Evolutionary conservation across 2,888 invertebrate species (phyloP).

Genomic region (Apoderus coryli): DNA sequence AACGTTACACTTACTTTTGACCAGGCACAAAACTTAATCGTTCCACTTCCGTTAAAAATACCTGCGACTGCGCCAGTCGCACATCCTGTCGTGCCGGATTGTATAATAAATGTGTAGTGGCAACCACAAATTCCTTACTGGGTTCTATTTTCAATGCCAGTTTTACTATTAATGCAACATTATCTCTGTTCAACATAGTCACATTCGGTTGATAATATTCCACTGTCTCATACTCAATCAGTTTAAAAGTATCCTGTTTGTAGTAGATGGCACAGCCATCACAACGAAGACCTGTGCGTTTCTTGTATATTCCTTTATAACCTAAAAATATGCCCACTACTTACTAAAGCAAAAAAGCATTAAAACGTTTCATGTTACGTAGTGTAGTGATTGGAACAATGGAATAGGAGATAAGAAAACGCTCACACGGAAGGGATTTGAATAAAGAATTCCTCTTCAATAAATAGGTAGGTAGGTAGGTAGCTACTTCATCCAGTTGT

Average conservation of each 20-base stretch:
- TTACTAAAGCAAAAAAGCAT: too few relatives aligned
- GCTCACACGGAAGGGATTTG: too few relatives aligned
- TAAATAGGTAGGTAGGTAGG: too few relatives aligned
- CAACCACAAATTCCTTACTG: slow-evolving; percentile 51
- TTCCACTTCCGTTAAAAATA: slow-evolving; percentile 75
- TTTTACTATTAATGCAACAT: slow-evolving; percentile 71
- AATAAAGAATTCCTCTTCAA: too few relatives aligned
- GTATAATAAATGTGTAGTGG: slow-evolving; percentile 89
- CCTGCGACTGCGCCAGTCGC: slow-evolving; percentile 72
- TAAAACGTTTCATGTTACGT: too few relatives aligned
- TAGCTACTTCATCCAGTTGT: too few relatives aligned
- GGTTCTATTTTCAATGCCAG: slow-evolving; percentile 41
- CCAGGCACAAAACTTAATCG: slow-evolving; percentile 43
- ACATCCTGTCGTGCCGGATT: slow-evolving; percentile 84
- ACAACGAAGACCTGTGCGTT: slow-evolving; percentile 59
- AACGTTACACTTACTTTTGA: slow-evolving; percentile 13
- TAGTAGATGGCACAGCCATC: slow-evolving; percentile 92
- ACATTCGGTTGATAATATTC: slow-evolving; percentile 52
- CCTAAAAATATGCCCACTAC: too few relatives aligned
- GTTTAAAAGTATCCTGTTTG: slow-evolving; percentile 47
- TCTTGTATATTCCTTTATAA: slow-evolving; percentile 65
- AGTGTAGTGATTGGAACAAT: too few relatives aligned
- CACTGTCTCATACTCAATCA: slow-evolving; percentile 51
- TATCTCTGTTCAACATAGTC: slow-evolving; percentile 64
- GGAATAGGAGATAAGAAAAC: too few relatives aligned